phyloP scores from a whole-genome alignment of 1,140 invertebrate genomes.

The Archivesica marissinica region DNA sequence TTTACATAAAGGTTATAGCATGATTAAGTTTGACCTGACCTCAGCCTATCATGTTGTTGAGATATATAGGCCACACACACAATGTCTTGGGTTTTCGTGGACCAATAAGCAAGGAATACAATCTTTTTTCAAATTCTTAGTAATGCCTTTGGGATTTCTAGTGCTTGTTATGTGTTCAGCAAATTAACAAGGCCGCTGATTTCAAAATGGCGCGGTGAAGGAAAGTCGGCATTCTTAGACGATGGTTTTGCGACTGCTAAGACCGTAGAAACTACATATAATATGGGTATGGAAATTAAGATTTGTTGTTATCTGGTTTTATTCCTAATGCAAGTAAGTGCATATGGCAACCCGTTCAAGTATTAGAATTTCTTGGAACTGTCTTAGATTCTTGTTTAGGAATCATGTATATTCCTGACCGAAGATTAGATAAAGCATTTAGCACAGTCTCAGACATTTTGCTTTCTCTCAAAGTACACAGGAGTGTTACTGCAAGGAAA shows the following conservation, averaged over 20 bases:
- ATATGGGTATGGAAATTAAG: slow-evolving; percentile 8
- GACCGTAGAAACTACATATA: background rate
- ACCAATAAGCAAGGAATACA: background rate
- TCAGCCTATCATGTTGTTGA: slow-evolving; percentile 45
- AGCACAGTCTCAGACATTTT: slow-evolving; percentile 9
- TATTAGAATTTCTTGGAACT: slow-evolving; percentile 51
- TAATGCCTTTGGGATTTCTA: slow-evolving; percentile 36
- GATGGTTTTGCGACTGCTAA: slow-evolving; percentile 19
- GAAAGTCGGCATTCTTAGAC: slow-evolving; percentile 35
- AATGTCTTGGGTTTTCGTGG: slow-evolving; percentile 38
- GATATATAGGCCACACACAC: slow-evolving; percentile 24
- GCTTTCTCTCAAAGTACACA: background rate
- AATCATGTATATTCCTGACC: slow-evolving; percentile 49
- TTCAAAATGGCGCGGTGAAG: slow-evolving; percentile 15
- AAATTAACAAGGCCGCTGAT: slow-evolving; percentile 43
- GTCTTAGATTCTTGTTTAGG: slow-evolving; percentile 26
- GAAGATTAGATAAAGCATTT: slow-evolving; percentile 47
- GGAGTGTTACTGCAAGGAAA: slow-evolving; percentile 24
- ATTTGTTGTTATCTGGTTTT: slow-evolving; percentile 58
- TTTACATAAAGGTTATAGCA: slow-evolving; percentile 6
- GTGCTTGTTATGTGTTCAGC: slow-evolving; percentile 39
- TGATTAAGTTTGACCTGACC: slow-evolving; percentile 40
- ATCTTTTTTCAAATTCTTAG: slow-evolving; percentile 31
- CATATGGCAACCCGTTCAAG: slow-evolving; percentile 43
- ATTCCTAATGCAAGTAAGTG: slow-evolving; percentile 58